Evolutionary conservation across 2,888 invertebrate species (phyloP), one percentile per base, ranked within the genome.

Genomic region (Drosophila phalerata): DNA sequence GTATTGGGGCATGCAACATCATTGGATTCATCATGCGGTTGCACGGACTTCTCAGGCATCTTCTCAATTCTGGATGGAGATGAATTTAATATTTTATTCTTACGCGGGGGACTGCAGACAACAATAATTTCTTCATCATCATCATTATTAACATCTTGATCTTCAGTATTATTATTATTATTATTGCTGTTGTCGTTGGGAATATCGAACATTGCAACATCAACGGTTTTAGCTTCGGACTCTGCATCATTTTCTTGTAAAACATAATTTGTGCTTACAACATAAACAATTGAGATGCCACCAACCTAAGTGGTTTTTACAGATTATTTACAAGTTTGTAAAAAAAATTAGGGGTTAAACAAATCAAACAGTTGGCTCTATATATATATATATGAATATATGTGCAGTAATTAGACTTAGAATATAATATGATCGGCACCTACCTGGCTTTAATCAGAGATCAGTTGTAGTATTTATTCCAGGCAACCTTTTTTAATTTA

Each of bases 401-500:
- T 30, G 30, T 30, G 28, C 28, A 28, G 28, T 28, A 28, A 28
- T 28, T 28, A 28, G 28, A 56, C 62, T 71, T 60, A 56, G 28
- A n/a, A 42, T 74, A 57, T 15, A 28, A 53, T 66, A 40, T 63
- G 63, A 28, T 49, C 56, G 66, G 60, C 75, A 91, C 91, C 90
- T 89, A 91, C 91, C 91, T 91, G 88, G 79, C 81, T 85, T 82
- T 81, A 82, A 81, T 88, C 87, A 88, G 86, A 90, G 91, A 92
- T 92, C 92, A 92, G 92, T 92, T 92, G 92, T 91, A 91, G 92
- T 90, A 92, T 89, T 92, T 92, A 90, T 91, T 92, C 92, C 92
- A 92, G 92, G 91, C 92, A 90, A 92, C 92, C 92, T 92, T 92
- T 91, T 88, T 89, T 87, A 77, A 28, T 28, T 81, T 81, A 57